Evolutionary conservation across 2,797 vertebrate genomes (phyloP).

Genomic region (Lerista edwardsae): DNA sequence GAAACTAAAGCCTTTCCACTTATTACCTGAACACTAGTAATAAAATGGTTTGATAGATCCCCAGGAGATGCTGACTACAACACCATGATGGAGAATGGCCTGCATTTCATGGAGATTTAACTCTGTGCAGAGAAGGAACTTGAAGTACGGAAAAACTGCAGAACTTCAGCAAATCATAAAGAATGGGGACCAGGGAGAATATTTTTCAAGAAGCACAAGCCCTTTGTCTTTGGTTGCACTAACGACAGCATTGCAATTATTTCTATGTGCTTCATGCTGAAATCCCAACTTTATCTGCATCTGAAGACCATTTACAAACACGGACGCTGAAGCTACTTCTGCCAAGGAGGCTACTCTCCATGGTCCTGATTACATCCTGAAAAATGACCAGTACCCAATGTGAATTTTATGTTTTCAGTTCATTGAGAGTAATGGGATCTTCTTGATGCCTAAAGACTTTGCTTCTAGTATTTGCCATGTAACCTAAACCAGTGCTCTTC

Average conservation of each 20-base stretch:
- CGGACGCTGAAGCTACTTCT: neutral
- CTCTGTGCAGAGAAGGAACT: too few species aligned
- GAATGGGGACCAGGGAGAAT: neutral
- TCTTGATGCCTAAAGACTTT: conserved; percentile 1
- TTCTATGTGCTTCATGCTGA: neutral
- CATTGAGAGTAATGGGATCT: neutral
- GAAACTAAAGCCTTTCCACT: too few species aligned
- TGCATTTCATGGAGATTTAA: too few species aligned
- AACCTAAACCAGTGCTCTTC: too few species aligned
- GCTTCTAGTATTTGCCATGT: neutral
- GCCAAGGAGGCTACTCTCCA: neutral
- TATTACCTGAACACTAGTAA: too few species aligned
- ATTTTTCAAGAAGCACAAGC: neutral
- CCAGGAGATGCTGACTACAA: too few species aligned
- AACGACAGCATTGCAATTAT: conserved; percentile 32
- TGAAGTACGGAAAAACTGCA: too few species aligned
- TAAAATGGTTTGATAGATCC: too few species aligned
- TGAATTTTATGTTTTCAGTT: neutral
- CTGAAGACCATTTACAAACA: neutral
- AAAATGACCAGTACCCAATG: neutral
- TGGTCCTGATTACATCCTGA: neutral
- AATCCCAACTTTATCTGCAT: conserved; percentile 18
- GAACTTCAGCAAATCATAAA: too few species aligned
- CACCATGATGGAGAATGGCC: too few species aligned
- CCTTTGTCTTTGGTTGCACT: conserved; percentile 34